phyloP scores from a whole-genome alignment of 1,140 invertebrate species.

The Daktulosphaira vitifoliae region DNA sequence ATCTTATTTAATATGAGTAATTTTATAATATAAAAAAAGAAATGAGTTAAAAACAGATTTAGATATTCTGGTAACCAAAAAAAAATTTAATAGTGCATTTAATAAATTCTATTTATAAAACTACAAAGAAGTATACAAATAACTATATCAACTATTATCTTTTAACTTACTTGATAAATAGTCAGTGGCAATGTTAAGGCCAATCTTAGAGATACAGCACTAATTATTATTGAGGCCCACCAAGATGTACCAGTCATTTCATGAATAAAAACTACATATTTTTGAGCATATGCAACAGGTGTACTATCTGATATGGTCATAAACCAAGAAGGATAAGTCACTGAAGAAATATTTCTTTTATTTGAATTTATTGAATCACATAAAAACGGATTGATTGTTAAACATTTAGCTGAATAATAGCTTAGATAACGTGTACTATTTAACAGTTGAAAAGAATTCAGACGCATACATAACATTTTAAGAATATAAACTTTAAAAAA shows the following conservation, averaged over 20 bases:
- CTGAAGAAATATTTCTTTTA: background rate
- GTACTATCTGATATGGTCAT: conserved; percentile 4
- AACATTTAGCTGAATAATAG: background rate
- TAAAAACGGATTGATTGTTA: background rate
- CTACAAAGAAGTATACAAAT: no score
- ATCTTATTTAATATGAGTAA: no score
- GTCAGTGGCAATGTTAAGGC: conserved; percentile 64
- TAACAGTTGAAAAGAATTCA: background rate
- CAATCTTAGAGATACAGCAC: conserved; percentile 57
- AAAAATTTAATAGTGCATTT: no score
- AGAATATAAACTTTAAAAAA: no score
- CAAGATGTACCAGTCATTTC: conserved; percentile 64
- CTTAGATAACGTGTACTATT: background rate
- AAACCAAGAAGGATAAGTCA: conserved; percentile 18
- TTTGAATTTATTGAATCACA: no score
- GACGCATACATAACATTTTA: background rate
- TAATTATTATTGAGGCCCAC: conserved; percentile 67
- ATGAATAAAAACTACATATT: conserved; percentile 58
- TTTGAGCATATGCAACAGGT: conserved; percentile 55
- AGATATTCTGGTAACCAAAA: no score
- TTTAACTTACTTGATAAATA: conserved; percentile 52
- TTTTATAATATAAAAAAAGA: no score
- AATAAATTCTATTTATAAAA: no score
- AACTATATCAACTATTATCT: no score
- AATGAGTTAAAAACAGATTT: no score